These are phyloP conservation scores for Orthonyx spaldingii DNA, from an alignment of 2,113 vertebrate genomes.

Conservation along the genomic window DNA sequence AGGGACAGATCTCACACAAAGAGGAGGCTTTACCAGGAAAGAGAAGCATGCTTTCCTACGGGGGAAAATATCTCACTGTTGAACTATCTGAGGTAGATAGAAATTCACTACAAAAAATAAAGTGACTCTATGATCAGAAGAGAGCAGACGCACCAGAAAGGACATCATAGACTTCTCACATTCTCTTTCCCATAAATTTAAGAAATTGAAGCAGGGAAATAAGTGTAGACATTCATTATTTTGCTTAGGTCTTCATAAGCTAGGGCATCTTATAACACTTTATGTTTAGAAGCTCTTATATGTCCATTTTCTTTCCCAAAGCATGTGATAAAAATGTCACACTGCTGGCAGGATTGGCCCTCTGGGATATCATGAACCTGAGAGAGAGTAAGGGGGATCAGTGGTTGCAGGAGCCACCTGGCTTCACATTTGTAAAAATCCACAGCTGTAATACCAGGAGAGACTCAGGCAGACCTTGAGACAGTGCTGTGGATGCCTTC, in stretches of 20 bases:
- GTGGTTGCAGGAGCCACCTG: background rate
- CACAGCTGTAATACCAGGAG: background rate
- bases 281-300: background rate
- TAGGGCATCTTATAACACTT: background rate
- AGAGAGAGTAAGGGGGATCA: background rate
- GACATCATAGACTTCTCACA: background rate
- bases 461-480: background rate
- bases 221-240: background rate
- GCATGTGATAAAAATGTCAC: accelerated
- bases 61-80: background rate
- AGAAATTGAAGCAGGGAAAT: background rate
- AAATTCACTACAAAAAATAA: background rate
- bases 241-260: background rate
- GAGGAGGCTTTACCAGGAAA: background rate
- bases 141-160: background rate
- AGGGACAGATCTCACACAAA: background rate
- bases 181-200: background rate
- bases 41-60: background rate
- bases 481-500: background rate
- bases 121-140: background rate
- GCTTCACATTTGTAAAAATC: background rate
- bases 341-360: background rate
- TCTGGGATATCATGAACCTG: background rate
- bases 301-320: background rate
- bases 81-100: background rate